Base-by-base conservation (phyloP, 2,797 vertebrate species). In the Hozukius guyotensis region DNA sequence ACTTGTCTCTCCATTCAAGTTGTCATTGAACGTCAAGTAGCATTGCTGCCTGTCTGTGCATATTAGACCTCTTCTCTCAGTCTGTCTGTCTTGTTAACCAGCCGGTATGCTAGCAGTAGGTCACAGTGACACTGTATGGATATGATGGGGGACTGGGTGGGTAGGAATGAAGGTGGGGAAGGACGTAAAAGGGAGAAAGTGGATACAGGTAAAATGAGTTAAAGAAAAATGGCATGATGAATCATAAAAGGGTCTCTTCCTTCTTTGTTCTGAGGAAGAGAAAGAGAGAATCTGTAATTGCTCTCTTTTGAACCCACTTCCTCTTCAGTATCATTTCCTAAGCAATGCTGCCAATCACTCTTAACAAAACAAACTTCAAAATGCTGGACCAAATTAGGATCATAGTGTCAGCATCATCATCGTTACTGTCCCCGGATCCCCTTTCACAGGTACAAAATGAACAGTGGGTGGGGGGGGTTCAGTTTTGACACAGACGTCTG, bases 91-190 rank as follows among this genome's bases (percentile, higher is more conserved):
- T 73, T 78, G 83, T 80, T 77, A 70, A 68, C 85, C 87, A 85
- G 89, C 86, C 59, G 52, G 66, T 69, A 75, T 42, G 86, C 91
- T 84, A 87, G 83, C 66, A 80, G 75, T 86, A 84, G 82, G 87
- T 95, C 94, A 95, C 95, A 95, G 94, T 94, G 93, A 94, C 91
- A 89, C 89, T 92, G 87, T 91, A 86, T 88, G 91, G 91, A 88
- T 86, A 79, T 87, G 88, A 88, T 85, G 81, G 59, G 68, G 82
- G 77, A 73, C 63, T 65, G 65, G 75, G 29, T 55, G 75, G 42
- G 76, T 60, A 61, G 52, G 61, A 55, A 77, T 82, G 78, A 87
- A 71, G 72, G 82, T 77, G 77, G 74, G 76, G 61, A 78, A 38
- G 81, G 73, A 61, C 62, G 56, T 79, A 81, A 32, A 66, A 57